Evolutionary conservation across 2,797 vertebrate genomes (phyloP), one percentile per base, ranked within the genome.

Genomic region (Ambastaia sidthimunki): DNA sequence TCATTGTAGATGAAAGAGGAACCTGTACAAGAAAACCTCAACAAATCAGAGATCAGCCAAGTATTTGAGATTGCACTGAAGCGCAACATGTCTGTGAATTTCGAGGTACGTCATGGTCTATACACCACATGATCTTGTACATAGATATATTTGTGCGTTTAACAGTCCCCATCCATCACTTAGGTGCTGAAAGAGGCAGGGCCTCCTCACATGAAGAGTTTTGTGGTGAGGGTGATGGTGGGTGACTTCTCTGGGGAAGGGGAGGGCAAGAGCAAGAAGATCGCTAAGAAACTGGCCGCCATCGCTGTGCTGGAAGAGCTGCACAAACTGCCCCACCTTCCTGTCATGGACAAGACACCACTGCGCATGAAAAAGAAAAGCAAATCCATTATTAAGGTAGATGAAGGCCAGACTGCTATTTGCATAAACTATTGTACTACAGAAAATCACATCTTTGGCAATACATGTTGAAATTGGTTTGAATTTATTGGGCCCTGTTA

Each of bases 11-110:
- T 96, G 86, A 96, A 97, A 73, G 97, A 97, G 85, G 96, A 97
- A 87, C 92, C 93, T 3, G 93, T 92, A 88, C 94, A 99, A 90
- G 97, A 99, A 91, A 99, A 99, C 93, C 95, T 98, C 82, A 99
- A 98, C 93, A 99, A 99, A 92, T 99, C 97, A 76, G 98, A 99
- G 96, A 98, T 99, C 90, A 99, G 98, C 91, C 98, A 99, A 95
- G 98, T 99, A 88, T 99, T 99, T 94, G 98, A 99, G 94, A 97
- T 98, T 92, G 97, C 98, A 91, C 96, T 99, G 85, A 99, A 98
- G 92, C 95, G 97, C 91, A 98, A 98, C 92, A 92, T 99, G 92
- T 95, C 98, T 89, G 97, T 99, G 90, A 97, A 97, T 92, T 99
- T 99, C 92, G 97, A 99, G 97, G 98, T 98, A 79, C 6, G 18